Percentiles rank a stretch among this genome's conserved stretches.
Evolutionary conservation across 2,113 vertebrate species (phyloP).

Genomic region (Otus sunia): DNA sequence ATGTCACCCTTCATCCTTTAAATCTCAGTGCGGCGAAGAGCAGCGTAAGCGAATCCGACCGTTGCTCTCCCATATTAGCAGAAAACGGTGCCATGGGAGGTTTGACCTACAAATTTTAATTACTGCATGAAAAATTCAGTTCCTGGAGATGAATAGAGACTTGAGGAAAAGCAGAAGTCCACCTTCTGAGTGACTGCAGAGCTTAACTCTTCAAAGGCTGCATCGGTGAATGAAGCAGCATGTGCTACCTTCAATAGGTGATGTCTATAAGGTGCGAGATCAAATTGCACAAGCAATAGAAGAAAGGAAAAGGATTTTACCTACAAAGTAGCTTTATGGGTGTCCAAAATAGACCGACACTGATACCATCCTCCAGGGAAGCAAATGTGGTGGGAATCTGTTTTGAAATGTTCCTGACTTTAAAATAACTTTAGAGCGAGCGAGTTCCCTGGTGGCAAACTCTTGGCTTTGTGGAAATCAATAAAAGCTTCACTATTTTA

Average conservation of each 20-base stretch:
- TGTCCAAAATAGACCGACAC: background rate
- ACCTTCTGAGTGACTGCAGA: conserved; percentile 62
- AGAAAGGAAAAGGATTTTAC: conserved; percentile 6
- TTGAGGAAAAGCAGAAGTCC: conserved; percentile 76
- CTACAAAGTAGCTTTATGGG: background rate
- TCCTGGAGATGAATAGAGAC: conserved; percentile 81
- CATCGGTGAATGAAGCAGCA: conserved; percentile 6
- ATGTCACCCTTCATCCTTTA: conserved; percentile 97
- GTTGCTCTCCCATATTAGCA: conserved; percentile 81
- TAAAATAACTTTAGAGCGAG: background rate
- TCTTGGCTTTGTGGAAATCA: background rate
- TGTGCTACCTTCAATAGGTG: conserved; percentile 15
- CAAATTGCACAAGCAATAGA: background rate
- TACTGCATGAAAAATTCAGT: conserved; percentile 94
- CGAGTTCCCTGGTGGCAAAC: background rate
- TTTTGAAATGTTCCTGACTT: background rate
- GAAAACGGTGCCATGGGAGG: conserved; percentile 89
- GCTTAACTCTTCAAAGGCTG: conserved; percentile 72
- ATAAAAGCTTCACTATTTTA: background rate
- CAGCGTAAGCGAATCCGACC: conserved; percentile 80
- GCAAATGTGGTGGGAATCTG: background rate
- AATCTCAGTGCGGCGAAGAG: conserved; percentile 82
- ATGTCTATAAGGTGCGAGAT: background rate
- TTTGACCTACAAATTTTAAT: conserved; percentile 98
- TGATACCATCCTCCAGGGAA: background rate